A percentile compares a stretch with the other conserved stretches of the same genome.
These are phyloP conservation scores for Euplexia lucipara DNA, from an alignment of 2,888 invertebrate genomes.

Conservation along the genomic window DNA sequence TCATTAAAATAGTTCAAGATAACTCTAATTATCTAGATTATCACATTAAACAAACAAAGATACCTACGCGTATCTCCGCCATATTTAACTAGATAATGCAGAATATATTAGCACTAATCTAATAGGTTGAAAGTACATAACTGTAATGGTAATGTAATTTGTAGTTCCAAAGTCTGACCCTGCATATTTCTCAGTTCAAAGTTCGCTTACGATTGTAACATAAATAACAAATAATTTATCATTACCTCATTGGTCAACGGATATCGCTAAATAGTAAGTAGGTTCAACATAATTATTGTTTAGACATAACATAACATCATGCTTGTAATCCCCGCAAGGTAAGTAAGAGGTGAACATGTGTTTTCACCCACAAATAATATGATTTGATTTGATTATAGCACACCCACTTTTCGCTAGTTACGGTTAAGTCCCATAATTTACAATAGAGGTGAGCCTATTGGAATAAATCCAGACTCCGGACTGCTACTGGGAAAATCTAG, in stretches of 20 bases:
- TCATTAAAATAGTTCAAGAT: conserved; percentile 18
- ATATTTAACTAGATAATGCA: conserved; percentile 14
- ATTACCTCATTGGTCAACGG: background rate
- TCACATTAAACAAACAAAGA: conserved; percentile 16
- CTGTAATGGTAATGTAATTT: conserved; percentile 27
- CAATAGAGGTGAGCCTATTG: too few species aligned
- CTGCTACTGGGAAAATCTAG: too few species aligned
- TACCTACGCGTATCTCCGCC: background rate
- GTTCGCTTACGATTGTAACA: conserved; percentile 12
- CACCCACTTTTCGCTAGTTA: too few species aligned
- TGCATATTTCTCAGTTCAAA: conserved; percentile 31
- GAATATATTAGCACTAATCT: conserved; percentile 6
- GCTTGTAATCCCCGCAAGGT: too few species aligned
- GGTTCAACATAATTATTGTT: too few species aligned
- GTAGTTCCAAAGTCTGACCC: conserved; percentile 30
- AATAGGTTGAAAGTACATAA: conserved; percentile 8
- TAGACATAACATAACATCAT: too few species aligned
- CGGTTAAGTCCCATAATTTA: too few species aligned
- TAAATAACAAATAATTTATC: conserved; percentile 12
- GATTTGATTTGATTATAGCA: too few species aligned
- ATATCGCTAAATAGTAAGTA: background rate
- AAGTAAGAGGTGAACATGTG: too few species aligned
- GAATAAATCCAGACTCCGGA: too few species aligned
- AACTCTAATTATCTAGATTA: conserved; percentile 7
- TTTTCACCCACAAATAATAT: too few species aligned